Evolutionary conservation across 53 echinoderm and acorn worm genomes (phyloP), one percentile per base, ranked within the genome.

Genomic region (Zoroaster sp.): DNA sequence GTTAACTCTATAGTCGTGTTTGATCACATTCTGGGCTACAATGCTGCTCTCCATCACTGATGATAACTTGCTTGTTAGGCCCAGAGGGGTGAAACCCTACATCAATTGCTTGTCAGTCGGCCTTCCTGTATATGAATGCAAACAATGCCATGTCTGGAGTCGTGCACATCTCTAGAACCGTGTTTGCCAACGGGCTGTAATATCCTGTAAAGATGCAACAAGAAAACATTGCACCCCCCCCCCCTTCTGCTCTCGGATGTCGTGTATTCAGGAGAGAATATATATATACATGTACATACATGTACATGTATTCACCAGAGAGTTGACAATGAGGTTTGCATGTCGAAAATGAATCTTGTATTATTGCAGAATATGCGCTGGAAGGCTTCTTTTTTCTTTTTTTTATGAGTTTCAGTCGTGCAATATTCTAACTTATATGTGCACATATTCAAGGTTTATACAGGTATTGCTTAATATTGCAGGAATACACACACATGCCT

Each of bases 141-240:
- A 74, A 44, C 74, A 74, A 74, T 74, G 74, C 74, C 9, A 28
- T 3, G 43, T 28, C 44, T 59, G 46, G 25, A 74, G 74, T 74
- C 74, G 43, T 30, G 74, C 74, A 74, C 74, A 23, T 20, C 74
- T 21, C 70, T 40, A 13, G 42, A 30, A 32, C 5, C 31, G 66
- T 74, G 74, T 74, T 74, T 25, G 74, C 31, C 3, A 3, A 4
- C 14, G 11, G 28, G 23, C 21, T 41, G 43, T 70, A 34, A 28
- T 30, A 41, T 74, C 74, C 74, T n/a, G 40, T 45, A 18, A 73
- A n/a, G 73, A 40, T 73, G 73, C 74, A 41, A 44, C 74, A 74
- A 14, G 73, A 73, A 18, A 73, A 43, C 39, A 43, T 74, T 39
- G 40, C 74, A n/a, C 21, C 74, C 43, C 43, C 25, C 63, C 12